phyloP scores from a whole-genome alignment of 2,888 invertebrate genomes.

The Chirona hameri region DNA sequence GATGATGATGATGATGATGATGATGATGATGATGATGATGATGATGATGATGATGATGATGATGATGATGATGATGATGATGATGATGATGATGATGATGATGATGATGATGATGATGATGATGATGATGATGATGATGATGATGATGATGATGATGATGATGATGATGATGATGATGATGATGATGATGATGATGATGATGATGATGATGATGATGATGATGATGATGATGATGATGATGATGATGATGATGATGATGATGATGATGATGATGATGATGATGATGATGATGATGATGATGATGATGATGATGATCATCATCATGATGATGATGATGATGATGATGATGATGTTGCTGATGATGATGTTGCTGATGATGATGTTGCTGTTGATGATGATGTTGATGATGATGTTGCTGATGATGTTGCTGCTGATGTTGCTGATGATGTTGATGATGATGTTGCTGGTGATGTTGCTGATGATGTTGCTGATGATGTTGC shows the following conservation, averaged over 20 bases:
- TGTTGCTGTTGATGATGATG: too few relatives aligned
- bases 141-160: slow-evolving; percentile 22
- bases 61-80: slow-evolving; percentile 22
- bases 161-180: slow-evolving; percentile 22
- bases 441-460: too few relatives aligned
- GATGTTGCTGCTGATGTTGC: too few relatives aligned
- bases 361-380: too few relatives aligned
- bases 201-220: slow-evolving; percentile 22
- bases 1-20: slow-evolving; percentile 22
- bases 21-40: slow-evolving; percentile 22
- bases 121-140: slow-evolving; percentile 22
- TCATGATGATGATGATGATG: slow-evolving; percentile 11
- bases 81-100: slow-evolving; percentile 22
- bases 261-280: slow-evolving; percentile 22
- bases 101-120: slow-evolving; percentile 22
- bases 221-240: slow-evolving; percentile 22
- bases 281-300: slow-evolving; percentile 22
- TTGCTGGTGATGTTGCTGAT: too few relatives aligned
- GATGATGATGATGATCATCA: slow-evolving; percentile 3
- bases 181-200: slow-evolving; percentile 22
- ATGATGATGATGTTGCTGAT: too few relatives aligned
- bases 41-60: slow-evolving; percentile 22
- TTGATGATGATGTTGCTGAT: too few relatives aligned
- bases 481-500: too few relatives aligned
- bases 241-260: slow-evolving; percentile 22